Conservation (phyloP, 30 jellyfish, hydroid and myxozoan genomes). For the Chrysaora quinquecirrha region DNA sequence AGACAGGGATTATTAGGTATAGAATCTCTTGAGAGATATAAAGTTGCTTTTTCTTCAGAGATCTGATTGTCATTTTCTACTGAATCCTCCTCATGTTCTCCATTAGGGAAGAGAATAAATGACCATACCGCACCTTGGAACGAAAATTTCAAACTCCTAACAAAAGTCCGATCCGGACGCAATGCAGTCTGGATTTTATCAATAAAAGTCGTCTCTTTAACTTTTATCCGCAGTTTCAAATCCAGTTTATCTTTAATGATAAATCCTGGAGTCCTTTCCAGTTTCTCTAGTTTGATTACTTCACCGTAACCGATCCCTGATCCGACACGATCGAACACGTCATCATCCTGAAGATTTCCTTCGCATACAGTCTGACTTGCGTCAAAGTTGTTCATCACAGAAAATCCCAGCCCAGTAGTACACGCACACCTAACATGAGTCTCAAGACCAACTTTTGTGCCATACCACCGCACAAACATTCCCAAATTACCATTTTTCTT, state of each 20-base stretch:
- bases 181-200: slow-evolving; percentile 48
- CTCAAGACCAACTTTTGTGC: slow-evolving; percentile 36
- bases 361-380: slow-evolving; percentile 52
- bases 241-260: slow-evolving; percentile 55
- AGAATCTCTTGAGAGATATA: slow-evolving; percentile 71
- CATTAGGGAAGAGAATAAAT: slow-evolving; percentile 44
- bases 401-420: slow-evolving; percentile 60
- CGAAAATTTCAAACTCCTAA: slow-evolving; percentile 34
- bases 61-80: neutral
- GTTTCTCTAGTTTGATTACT: slow-evolving; percentile 40
- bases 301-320: slow-evolving; percentile 93
- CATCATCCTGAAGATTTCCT: slow-evolving; percentile 72
- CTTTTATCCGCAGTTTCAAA: slow-evolving; percentile 58
- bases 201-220: slow-evolving; percentile 54
- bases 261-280: slow-evolving; percentile 78
- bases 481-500: slow-evolving; percentile 77
- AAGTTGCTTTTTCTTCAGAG: slow-evolving; percentile 19
- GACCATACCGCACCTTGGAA: slow-evolving; percentile 79
- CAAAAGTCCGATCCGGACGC: slow-evolving; percentile 46
- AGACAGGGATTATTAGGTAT: slow-evolving; percentile 1
- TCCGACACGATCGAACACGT: slow-evolving; percentile 68
- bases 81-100: slow-evolving; percentile 42
- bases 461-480: slow-evolving; percentile 91
- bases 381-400: slow-evolving; percentile 66
- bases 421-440: slow-evolving; percentile 45